These are phyloP conservation scores for Tridacna gigas DNA, from an alignment of 2,888 invertebrate species.

Conservation along the genomic window DNA sequence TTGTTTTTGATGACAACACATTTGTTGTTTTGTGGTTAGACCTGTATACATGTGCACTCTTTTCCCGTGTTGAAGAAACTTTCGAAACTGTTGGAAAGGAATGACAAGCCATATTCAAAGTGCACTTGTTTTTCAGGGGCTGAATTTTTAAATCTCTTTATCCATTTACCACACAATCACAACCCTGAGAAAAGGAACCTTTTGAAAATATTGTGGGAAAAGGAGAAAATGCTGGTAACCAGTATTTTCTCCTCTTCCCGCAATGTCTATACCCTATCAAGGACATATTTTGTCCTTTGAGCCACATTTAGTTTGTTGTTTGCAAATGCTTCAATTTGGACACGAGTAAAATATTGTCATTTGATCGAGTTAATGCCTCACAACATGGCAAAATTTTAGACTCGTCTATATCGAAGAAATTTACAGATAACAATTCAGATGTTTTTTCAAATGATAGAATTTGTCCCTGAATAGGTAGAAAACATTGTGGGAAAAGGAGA, in stretches of 20 bases:
- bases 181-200: background rate
- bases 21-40: conserved; percentile 83
- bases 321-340: no score
- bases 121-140: no score
- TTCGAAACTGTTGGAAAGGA: conserved; percentile 1
- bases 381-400: no score
- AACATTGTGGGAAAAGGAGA: background rate
- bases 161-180: background rate
- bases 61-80: conserved; percentile 65
- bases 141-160: background rate
- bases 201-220: background rate
- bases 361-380: no score
- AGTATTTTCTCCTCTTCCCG: background rate
- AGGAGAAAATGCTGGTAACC: background rate
- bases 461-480: background rate
- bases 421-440: background rate
- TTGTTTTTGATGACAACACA: conserved; percentile 79
- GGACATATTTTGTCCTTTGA: no score
- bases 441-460: background rate
- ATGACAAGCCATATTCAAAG: background rate
- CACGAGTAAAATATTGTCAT: no score
- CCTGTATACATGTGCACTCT: conserved; percentile 78
- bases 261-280: background rate
- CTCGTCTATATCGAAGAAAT: no score
- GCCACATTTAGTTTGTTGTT: no score